Percentiles rank a stretch among this genome's conserved stretches.
phyloP scores from a whole-genome alignment of 2,888 invertebrate species.

The Leucania comma region DNA sequence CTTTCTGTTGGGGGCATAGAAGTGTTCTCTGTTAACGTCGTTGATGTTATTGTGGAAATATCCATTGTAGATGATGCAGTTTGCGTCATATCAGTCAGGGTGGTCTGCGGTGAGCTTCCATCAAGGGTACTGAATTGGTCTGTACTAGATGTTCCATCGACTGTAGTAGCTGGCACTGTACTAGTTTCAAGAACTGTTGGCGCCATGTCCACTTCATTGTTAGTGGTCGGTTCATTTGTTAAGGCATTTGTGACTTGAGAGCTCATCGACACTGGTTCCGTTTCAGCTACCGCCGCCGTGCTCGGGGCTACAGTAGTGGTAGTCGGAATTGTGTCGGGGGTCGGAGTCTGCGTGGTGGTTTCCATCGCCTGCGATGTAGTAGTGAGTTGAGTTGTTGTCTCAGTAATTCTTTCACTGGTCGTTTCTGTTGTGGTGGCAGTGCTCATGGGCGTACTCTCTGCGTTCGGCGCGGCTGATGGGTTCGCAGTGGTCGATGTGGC shows the following conservation, averaged over 20 bases:
- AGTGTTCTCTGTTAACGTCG: constrained; percentile 36
- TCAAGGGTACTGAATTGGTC: constrained; percentile 37
- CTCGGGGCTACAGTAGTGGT: constrained; percentile 49
- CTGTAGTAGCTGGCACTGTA: constrained; percentile 51
- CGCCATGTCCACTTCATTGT: constrained; percentile 72
- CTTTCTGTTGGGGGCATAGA: constrained; percentile 31
- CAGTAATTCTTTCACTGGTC: constrained; percentile 51
- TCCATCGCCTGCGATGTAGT: constrained; percentile 20
- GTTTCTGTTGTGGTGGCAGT: constrained; percentile 48
- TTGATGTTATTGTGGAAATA: constrained; percentile 43
- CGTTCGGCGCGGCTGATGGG: constrained; percentile 73
- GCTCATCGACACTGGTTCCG: constrained; percentile 63
- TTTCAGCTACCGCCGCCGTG: constrained; percentile 51
- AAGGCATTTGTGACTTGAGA: constrained; percentile 66
- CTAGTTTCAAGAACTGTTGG: constrained; percentile 61
- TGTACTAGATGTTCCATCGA: constrained; percentile 36
- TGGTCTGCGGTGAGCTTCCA: constrained; percentile 31
- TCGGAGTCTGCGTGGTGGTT: constrained; percentile 51
- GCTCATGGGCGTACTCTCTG: constrained; percentile 69
- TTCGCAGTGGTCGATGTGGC: constrained; percentile 70
- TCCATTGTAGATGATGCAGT: constrained; percentile 44
- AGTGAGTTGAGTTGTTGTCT: constrained; percentile 45
- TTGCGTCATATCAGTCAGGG: constrained; percentile 20
- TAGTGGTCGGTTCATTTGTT: constrained; percentile 70
- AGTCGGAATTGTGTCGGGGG: constrained; percentile 21